Conservation (phyloP, 1,140 invertebrate species). For the Littorina saxatilis region DNA sequence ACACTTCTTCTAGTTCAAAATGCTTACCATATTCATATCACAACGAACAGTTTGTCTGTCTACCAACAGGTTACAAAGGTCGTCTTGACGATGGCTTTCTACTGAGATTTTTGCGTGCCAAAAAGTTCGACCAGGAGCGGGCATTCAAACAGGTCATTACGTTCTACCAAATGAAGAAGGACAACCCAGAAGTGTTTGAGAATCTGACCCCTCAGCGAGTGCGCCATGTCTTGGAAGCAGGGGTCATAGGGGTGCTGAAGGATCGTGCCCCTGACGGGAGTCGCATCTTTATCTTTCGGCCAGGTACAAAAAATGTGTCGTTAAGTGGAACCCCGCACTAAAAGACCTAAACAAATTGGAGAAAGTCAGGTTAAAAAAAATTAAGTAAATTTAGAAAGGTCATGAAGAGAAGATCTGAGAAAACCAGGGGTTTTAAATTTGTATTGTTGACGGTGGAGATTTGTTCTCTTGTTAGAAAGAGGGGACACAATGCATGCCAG, state of each 20-base stretch:
- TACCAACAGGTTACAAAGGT: slow-evolving; percentile 60
- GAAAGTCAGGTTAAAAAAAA: too few relatives aligned
- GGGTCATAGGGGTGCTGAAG: slow-evolving; percentile 86
- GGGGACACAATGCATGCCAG: too few relatives aligned
- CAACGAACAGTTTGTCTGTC: too few relatives aligned
- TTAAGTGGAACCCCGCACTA: too few relatives aligned
- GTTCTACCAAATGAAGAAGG: slow-evolving; percentile 87
- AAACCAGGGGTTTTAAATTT: too few relatives aligned
- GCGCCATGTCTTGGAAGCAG: slow-evolving; percentile 85
- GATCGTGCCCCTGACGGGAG: slow-evolving; percentile 86
- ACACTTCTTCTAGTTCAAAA: too few relatives aligned
- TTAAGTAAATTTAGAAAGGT: too few relatives aligned
- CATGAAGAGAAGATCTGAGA: too few relatives aligned
- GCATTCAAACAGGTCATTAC: slow-evolving; percentile 90
- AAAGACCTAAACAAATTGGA: too few relatives aligned
- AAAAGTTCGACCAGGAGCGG: slow-evolving; percentile 88
- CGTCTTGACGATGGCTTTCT: slow-evolving; percentile 86
- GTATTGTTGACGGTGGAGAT: too few relatives aligned
- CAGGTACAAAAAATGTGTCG: slow-evolving; percentile 58
- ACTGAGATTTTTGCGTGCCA: slow-evolving; percentile 86
- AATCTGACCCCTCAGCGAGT: slow-evolving; percentile 84
- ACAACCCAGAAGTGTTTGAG: slow-evolving; percentile 83
- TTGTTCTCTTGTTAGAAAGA: too few relatives aligned
- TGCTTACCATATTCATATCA: too few relatives aligned
- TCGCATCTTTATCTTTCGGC: slow-evolving; percentile 83